Base-by-base conservation (phyloP, 1,140 invertebrate genomes). In the Druon quercuslanigerum region DNA sequence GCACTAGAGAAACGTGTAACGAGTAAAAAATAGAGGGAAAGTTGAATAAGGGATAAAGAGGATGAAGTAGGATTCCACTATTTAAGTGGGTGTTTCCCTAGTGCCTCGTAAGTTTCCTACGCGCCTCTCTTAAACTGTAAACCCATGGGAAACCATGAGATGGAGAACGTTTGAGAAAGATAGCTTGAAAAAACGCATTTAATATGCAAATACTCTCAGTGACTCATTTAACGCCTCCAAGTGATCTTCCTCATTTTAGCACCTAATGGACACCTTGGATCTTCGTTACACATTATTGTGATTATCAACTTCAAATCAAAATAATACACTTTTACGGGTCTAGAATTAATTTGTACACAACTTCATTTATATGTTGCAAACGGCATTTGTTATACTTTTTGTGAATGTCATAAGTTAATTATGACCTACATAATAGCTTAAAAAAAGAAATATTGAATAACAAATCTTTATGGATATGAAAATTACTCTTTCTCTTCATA, bases 81-180 rank as follows among this genome's bases (percentile, higher is more conserved):
- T 85, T 83, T 80, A 83, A 83, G 80, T 82, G 60, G 82, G 82
- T 76, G 84, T 81, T 85, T 86, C 81, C 84, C 84, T 51, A 50
- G 82, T 75, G 86, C 80, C 79, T 79, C 85, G 79, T 85, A 87
- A 81, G 80, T 87, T 87, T 85, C 66, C 80, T 66, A 76, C 77
- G 74, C 76, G 71, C 77, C 78, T 84, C 76, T 66, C 60, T 66
- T 66, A 66, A 66, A 66, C 12, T 66, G 25, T 66, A 72, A 81
- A 75, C 74, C 54, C 60, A 73, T 25, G 76, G 77, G 76, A 77
- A 56, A 72, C 74, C 72, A 73, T 40, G 25, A 66, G 25, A 66
- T 66, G 25, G 60, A 66, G 60, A n/a, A 33, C 46, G 60, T 33
- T 66, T 66, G 57, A 33, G 25, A n/a, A 66, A 66, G 60, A 16